Conservation (phyloP, 1,140 invertebrate species). For the silkworm (Bombyx mori) region DNA sequence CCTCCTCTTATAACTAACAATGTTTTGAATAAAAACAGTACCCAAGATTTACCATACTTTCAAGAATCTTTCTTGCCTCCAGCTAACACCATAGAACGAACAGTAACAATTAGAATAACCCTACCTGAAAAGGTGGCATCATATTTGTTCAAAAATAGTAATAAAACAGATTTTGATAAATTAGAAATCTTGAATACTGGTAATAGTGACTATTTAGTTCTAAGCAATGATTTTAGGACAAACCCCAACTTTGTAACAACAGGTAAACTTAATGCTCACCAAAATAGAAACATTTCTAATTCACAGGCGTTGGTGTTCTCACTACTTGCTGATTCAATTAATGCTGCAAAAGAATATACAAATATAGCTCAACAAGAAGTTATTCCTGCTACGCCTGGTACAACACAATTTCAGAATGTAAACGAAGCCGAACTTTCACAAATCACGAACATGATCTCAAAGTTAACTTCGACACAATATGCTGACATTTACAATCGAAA, state of each 20-base stretch:
- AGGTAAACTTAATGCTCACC: conserved; percentile 41
- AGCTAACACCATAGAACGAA: conserved; percentile 50
- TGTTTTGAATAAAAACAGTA: conserved; percentile 26
- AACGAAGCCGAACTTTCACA: conserved; percentile 34
- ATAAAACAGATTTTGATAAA: conserved; percentile 30
- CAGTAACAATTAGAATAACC: conserved; percentile 59
- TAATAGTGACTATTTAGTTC: conserved; percentile 51
- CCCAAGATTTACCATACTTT: conserved; percentile 46
- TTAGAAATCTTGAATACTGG: conserved; percentile 59
- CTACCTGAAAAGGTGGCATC: conserved; percentile 56
- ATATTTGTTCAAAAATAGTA: conserved; percentile 43
- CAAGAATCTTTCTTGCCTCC: conserved; percentile 33
- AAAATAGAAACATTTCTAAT: conserved; percentile 53
- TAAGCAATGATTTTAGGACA: conserved; percentile 38
- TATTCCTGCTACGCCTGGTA: conserved; percentile 15
- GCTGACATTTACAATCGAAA: conserved; percentile 23
- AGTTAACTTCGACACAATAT: conserved; percentile 50
- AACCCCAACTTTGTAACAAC: conserved; percentile 36
- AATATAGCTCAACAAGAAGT: conserved; percentile 42
- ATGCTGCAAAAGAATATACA: conserved; percentile 50
- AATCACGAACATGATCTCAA: conserved; percentile 44
- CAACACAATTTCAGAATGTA: conserved; percentile 24
- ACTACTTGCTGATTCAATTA: conserved; percentile 55
- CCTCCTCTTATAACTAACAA: conserved; percentile 36
- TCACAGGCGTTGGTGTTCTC: conserved; percentile 60